These are phyloP conservation scores for Pachyuromys duprasi DNA, from an alignment of 2,797 vertebrate species.

Conservation along the genomic window DNA sequence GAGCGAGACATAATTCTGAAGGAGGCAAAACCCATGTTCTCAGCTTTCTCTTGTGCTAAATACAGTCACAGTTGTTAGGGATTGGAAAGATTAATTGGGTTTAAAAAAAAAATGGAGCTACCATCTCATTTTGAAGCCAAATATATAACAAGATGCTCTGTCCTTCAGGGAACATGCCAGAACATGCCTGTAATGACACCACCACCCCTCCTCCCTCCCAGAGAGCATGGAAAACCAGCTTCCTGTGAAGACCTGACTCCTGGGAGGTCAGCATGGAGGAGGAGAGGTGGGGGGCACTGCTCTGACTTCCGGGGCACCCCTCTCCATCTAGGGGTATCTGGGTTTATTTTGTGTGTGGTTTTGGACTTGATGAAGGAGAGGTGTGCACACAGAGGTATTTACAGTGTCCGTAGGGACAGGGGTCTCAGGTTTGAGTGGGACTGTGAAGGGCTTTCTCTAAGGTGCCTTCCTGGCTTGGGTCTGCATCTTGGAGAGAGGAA, in stretches of 20 bases:
- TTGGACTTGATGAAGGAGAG: slow-evolving; percentile 7
- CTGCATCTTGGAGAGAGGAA: not conserved
- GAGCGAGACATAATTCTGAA: slow-evolving; percentile 81
- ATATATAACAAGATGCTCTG: slow-evolving; percentile 80
- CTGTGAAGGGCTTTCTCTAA: not conserved
- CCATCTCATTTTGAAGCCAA: slow-evolving; percentile 78
- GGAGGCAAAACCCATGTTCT: slow-evolving; percentile 75
- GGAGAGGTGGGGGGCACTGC: no score
- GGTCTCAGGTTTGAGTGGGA: not conserved
- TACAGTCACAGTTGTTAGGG: slow-evolving; percentile 85
- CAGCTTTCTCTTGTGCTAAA: slow-evolving; percentile 84
- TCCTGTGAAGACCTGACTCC: slow-evolving; percentile 73
- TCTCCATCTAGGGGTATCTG: not conserved
- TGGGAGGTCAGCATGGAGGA: slow-evolving; percentile 56
- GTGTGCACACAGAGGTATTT: slow-evolving; percentile 42
- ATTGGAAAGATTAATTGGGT: slow-evolving; percentile 74
- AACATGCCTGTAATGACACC: slow-evolving; percentile 73
- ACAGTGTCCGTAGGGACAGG: not conserved
- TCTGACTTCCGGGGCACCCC: not conserved
- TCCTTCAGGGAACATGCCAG: slow-evolving; percentile 73
- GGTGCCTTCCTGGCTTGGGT: slow-evolving; percentile 19
- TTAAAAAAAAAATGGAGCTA: slow-evolving; percentile 42
- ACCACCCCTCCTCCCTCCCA: slow-evolving; percentile 21
- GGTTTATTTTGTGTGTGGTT: not conserved
- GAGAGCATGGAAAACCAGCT: slow-evolving; percentile 80